phyloP scores from a whole-genome alignment of 2,797 vertebrate species.

The Streptopelia turtur region DNA sequence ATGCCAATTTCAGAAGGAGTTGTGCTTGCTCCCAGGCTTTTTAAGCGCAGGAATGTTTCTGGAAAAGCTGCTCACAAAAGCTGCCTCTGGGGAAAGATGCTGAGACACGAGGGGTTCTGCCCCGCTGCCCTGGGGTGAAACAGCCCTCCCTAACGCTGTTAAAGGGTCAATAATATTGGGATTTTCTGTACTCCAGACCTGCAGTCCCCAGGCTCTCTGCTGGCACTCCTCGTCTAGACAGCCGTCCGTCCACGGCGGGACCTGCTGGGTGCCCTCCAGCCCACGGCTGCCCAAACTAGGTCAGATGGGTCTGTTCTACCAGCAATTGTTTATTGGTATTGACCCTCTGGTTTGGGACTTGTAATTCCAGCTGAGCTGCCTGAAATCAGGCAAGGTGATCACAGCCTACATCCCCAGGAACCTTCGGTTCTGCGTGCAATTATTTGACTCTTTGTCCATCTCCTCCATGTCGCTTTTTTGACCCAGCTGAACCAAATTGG shows the following conservation, averaged over 20 bases:
- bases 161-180: neutral
- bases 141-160: neutral
- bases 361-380: neutral
- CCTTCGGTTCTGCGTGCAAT: neutral
- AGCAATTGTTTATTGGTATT: neutral
- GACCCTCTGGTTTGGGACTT: neutral
- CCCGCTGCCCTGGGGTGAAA: neutral
- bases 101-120: neutral
- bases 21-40: neutral
- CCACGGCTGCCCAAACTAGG: conserved; percentile 27
- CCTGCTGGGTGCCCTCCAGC: neutral
- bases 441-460: neutral
- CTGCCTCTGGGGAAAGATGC: neutral
- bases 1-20: neutral
- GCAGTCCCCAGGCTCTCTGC: neutral
- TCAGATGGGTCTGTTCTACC: conserved; percentile 6
- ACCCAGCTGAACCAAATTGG: neutral
- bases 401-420: neutral
- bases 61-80: neutral
- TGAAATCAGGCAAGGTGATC: neutral
- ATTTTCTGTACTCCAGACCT: neutral
- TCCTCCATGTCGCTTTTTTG: neutral
- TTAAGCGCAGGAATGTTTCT: neutral
- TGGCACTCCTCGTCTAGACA: conserved; percentile 7
- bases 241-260: neutral